phyloP scores from a whole-genome alignment of 2,797 vertebrate species.

The Falco berigora region DNA sequence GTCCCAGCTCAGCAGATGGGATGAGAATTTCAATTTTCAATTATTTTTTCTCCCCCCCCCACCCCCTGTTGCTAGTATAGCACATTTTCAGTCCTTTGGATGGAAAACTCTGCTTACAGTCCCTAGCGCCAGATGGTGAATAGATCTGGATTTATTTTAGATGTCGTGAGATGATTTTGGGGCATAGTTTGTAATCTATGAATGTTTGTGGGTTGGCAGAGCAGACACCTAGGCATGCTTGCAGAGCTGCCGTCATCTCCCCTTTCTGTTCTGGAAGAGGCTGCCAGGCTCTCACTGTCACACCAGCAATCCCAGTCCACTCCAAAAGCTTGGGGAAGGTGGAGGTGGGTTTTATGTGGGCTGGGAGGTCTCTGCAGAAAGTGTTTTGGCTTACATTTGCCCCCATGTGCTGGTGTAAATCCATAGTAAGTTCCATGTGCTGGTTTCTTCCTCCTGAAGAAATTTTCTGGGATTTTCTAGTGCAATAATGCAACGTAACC shows the following conservation, averaged over 20 bases:
- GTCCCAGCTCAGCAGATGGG: not conserved
- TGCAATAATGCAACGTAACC: not conserved
- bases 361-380: not conserved
- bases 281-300: not conserved
- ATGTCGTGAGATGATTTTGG: not conserved
- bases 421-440: not conserved
- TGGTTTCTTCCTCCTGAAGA: not conserved
- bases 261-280: not conserved
- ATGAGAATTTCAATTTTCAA: not conserved
- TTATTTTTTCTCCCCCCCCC: not conserved
- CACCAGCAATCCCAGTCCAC: not conserved
- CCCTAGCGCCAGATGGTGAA: not conserved
- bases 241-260: not conserved
- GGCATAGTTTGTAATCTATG: not conserved
- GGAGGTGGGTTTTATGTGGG: not conserved
- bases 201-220: not conserved
- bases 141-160: not conserved
- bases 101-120: not conserved
- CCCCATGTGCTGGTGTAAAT: not conserved
- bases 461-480: not conserved
- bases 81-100: not conserved
- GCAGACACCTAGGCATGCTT: not conserved
- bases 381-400: not conserved
- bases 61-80: fast-evolving
- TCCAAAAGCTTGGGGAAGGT: not conserved